A percentile compares a stretch with the other conserved stretches of the same genome.
Conservation (phyloP, 2,797 vertebrate species). For the Huso huso region DNA sequence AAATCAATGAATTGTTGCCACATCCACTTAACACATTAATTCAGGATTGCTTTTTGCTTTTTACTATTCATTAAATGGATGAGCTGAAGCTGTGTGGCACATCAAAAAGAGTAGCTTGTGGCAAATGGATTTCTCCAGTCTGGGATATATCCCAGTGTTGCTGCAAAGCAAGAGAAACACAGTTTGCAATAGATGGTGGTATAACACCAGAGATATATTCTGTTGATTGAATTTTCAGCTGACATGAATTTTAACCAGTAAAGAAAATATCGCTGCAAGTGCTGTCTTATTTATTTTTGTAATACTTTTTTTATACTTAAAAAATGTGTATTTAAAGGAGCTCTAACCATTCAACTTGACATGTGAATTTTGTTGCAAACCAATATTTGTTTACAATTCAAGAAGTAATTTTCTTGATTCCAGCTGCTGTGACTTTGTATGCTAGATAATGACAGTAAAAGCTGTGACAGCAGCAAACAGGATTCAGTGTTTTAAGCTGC, state of each 20-base stretch:
- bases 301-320: too few species aligned
- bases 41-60: background rate
- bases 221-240: slow-evolving; percentile 15
- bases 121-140: background rate
- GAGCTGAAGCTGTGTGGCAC: background rate
- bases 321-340: too few species aligned
- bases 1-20: background rate
- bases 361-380: too few species aligned
- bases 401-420: too few species aligned
- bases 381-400: too few species aligned
- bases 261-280: background rate
- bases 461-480: too few species aligned
- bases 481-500: too few species aligned
- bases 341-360: too few species aligned
- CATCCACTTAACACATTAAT: background rate
- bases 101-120: background rate
- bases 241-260: slow-evolving; percentile 10
- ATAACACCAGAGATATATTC: slow-evolving; percentile 10
- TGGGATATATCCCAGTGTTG: background rate
- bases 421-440: too few species aligned
- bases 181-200: slow-evolving; percentile 6
- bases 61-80: background rate
- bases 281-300: too few species aligned
- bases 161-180: background rate
- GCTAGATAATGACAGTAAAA: too few species aligned